These are phyloP conservation scores for Camelus dromedarius DNA, from an alignment of 2,113 vertebrate species.

Conservation along the genomic window DNA sequence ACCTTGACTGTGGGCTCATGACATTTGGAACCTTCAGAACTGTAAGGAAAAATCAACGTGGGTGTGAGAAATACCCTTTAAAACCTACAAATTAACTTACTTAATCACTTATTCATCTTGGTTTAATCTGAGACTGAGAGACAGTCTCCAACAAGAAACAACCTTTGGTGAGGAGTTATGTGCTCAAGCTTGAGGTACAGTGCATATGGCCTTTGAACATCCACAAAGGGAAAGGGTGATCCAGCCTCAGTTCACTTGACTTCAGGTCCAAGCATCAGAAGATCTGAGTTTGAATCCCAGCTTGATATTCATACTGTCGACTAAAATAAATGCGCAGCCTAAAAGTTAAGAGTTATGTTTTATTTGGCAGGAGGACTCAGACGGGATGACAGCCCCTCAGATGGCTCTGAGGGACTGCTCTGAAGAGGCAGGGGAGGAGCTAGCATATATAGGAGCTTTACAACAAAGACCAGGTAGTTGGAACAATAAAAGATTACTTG, in stretches of 20 bases:
- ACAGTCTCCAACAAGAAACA: constrained; percentile 74
- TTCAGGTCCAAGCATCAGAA: neutral
- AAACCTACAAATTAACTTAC: constrained; percentile 70
- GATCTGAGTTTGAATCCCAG: neutral
- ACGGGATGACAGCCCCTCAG: no score
- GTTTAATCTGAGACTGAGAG: constrained; percentile 72
- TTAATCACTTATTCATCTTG: constrained; percentile 78
- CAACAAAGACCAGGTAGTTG: no score
- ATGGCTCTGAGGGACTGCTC: no score
- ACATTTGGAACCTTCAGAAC: constrained; percentile 56
- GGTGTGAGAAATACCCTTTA: constrained; percentile 64
- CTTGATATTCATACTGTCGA: neutral
- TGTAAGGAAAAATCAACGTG: neutral
- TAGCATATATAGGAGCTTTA: no score
- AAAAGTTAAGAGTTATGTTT: no score
- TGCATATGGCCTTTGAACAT: neutral
- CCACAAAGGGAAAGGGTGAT: neutral
- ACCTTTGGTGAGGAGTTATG: constrained; percentile 26
- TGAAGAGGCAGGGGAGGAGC: no score
- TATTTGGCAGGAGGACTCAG: no score
- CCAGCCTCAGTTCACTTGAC: no score
- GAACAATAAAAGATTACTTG: no score
- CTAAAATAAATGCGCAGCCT: no score
- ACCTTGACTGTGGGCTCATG: constrained; percentile 50
- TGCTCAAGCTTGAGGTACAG: neutral